Conservation (phyloP, 2,888 invertebrate genomes). For the Dryobotodes eremita region DNA sequence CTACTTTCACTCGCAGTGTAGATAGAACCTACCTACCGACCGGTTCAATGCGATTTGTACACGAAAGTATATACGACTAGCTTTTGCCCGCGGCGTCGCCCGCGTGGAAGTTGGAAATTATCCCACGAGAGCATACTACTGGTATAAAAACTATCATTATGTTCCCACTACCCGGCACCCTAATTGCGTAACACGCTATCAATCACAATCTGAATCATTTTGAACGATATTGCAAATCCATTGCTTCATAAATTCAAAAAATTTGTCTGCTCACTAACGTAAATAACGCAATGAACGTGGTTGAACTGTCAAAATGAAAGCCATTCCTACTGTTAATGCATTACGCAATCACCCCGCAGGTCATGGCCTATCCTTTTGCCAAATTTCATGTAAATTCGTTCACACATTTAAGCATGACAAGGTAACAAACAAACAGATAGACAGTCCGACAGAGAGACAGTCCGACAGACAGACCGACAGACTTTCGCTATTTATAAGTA, state of each 20-base stretch:
- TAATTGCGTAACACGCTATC: too few relatives aligned
- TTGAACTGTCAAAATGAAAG: too few relatives aligned
- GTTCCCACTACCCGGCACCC: too few relatives aligned
- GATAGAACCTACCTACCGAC: constrained; percentile 4
- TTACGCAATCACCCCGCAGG: too few relatives aligned
- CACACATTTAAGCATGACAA: neutral
- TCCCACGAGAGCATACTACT: neutral
- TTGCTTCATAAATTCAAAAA: too few relatives aligned
- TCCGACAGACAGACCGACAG: too few relatives aligned
- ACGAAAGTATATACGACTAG: neutral
- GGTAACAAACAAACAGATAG: neutral
- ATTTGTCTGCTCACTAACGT: too few relatives aligned
- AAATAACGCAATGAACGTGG: too few relatives aligned
- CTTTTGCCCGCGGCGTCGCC: neutral
- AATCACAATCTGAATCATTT: too few relatives aligned
- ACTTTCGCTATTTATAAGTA: neutral
- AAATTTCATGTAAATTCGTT: neutral
- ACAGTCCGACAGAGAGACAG: neutral
- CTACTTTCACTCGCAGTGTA: constrained; percentile 55
- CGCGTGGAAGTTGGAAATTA: neutral
- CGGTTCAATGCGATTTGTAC: constrained; percentile 11
- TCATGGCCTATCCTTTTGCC: neutral
- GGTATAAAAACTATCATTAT: neutral
- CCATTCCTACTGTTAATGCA: too few relatives aligned
- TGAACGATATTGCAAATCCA: too few relatives aligned